Evolutionary conservation across 2,113 vertebrate species (phyloP).

Genomic region (Scartelaos histophorus): DNA sequence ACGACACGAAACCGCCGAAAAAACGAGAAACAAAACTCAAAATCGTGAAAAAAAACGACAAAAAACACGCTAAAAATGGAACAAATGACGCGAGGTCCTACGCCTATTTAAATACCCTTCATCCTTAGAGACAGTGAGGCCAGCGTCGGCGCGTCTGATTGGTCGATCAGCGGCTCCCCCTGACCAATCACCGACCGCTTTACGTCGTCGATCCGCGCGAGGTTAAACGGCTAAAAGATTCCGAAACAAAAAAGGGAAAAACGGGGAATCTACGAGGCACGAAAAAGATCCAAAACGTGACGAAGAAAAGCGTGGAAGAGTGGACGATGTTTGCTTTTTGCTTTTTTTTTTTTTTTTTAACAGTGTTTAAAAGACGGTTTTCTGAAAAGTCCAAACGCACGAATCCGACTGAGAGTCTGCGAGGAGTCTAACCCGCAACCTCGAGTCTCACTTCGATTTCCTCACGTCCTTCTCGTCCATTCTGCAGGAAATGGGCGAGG

Average conservation of each 20-base stretch:
- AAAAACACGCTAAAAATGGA: constrained; percentile 20
- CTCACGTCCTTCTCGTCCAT: too few relatives aligned
- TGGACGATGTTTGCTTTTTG: too few relatives aligned
- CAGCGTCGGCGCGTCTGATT: constrained; percentile 51
- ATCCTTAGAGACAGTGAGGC: constrained; percentile 1
- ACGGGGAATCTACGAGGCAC: too few relatives aligned
- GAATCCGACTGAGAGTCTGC: too few relatives aligned
- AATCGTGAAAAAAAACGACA: constrained; percentile 8
- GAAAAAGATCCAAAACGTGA: neutral
- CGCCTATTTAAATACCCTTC: constrained; percentile 44
- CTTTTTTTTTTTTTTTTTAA: too few relatives aligned
- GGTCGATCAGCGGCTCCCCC: constrained; percentile 65
- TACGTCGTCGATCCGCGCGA: neutral
- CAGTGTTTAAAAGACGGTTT: too few relatives aligned
- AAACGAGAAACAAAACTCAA: constrained; percentile 13
- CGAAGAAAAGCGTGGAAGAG: too few relatives aligned
- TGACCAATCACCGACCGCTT: neutral
- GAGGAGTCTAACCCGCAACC: too few relatives aligned
- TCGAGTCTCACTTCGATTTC: too few relatives aligned
- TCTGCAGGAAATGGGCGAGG: too few relatives aligned
- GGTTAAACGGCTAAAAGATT: neutral
- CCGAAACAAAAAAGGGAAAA: neutral
- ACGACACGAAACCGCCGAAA: constrained; percentile 31
- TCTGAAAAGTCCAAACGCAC: too few relatives aligned
- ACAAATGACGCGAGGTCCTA: constrained; percentile 41